These are phyloP conservation scores for Coenonympha arcania DNA, from an alignment of 2,888 invertebrate genomes.

Conservation along the genomic window DNA sequence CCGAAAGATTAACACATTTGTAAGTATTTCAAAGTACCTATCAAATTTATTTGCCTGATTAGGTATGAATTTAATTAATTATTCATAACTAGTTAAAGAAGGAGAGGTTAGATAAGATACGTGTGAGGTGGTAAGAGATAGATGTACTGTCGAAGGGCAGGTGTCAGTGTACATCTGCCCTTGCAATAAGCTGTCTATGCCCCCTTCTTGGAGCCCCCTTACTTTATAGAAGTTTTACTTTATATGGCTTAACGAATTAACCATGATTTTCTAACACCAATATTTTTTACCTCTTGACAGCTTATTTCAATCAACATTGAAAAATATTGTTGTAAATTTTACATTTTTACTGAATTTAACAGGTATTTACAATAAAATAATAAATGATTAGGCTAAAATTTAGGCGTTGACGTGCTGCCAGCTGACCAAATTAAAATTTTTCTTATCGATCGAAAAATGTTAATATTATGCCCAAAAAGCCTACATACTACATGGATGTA, in stretches of 20 bases:
- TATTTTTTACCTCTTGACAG: too few species aligned
- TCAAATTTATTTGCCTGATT: slow-evolving; percentile 32
- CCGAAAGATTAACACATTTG: slow-evolving; percentile 19
- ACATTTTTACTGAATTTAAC: too few species aligned
- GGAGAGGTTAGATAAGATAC: slow-evolving; percentile 32
- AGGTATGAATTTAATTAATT: slow-evolving; percentile 32
- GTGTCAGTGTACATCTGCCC: slow-evolving; percentile 63
- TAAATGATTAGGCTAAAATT: too few species aligned
- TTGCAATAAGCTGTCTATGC: slow-evolving; percentile 41
- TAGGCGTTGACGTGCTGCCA: too few species aligned
- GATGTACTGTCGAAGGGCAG: slow-evolving; percentile 52
- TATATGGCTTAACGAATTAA: slow-evolving; percentile 19
- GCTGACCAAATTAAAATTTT: too few species aligned
- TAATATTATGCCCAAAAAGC: too few species aligned
- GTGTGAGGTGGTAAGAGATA: slow-evolving; percentile 40
- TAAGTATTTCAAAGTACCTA: slow-evolving; percentile 20
- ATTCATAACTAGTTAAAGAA: slow-evolving; percentile 36
- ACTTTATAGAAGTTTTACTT: slow-evolving; percentile 26
- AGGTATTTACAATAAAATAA: too few species aligned
- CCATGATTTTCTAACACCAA: slow-evolving; percentile 7
- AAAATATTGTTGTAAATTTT: too few species aligned
- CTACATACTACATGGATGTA: too few species aligned
- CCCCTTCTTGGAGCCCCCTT: slow-evolving; percentile 38
- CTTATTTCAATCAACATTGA: too few species aligned
- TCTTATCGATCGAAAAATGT: too few species aligned